A percentile compares a stretch with the other conserved stretches of the same genome.
Conservation (phyloP, 2,797 vertebrate genomes). For the Peromyscus eremicus region DNA sequence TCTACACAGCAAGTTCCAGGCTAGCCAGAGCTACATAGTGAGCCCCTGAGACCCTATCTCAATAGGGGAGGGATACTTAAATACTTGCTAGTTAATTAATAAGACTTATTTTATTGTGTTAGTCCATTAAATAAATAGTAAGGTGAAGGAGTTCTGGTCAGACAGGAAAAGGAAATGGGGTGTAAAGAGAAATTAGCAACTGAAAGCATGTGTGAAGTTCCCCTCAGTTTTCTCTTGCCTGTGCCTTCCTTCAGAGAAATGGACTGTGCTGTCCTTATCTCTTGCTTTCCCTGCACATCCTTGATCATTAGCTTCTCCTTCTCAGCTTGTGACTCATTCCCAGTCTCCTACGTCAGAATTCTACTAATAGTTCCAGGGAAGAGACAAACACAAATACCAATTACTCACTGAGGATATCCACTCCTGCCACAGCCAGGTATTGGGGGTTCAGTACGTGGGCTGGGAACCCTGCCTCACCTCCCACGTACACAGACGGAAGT, state of each 20-base stretch:
- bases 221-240: neutral
- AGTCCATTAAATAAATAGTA: neutral
- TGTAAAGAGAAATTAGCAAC: neutral
- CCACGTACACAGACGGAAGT: neutral
- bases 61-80: neutral
- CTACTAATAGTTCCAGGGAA: constrained; percentile 65
- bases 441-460: neutral
- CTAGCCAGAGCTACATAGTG: neutral
- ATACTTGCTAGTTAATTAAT: neutral
- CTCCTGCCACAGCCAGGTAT: neutral
- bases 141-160: neutral
- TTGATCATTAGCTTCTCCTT: constrained; percentile 60
- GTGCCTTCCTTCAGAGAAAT: neutral
- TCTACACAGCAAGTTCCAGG: neutral
- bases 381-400: neutral
- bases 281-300: constrained; percentile 10
- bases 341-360: constrained; percentile 66
- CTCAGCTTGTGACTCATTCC: constrained; percentile 60
- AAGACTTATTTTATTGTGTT: neutral
- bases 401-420: neutral
- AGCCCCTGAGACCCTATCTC: neutral
- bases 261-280: neutral
- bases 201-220: neutral
- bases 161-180: neutral
- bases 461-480: neutral